Base-by-base conservation (phyloP, 2,888 invertebrate species). In the Caenorhabditis imperialis region DNA sequence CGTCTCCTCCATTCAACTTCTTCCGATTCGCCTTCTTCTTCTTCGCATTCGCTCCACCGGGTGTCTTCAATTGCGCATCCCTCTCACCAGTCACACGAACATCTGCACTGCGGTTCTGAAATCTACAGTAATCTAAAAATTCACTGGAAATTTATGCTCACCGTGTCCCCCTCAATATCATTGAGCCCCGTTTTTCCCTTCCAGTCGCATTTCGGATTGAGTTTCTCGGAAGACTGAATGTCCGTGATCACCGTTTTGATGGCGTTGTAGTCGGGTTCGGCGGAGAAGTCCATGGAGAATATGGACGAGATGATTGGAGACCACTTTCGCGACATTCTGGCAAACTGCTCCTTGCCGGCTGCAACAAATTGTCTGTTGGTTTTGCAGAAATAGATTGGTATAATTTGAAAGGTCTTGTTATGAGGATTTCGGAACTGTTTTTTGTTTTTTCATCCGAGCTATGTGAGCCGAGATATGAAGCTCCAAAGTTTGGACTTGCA, bases 101-200 rank as follows among this genome's bases (percentile, higher is more conserved):
- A 20, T 67, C 67, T 8, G 37, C 23, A 30, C 50, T 57, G 3
- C 57, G 47, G 6, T 57, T 45, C 63, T 65, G 48, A 23, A 65
- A 27, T 22, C 44, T 14, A 20, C n/a, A 30, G 30, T n/a, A 57
- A 12, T 42, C 3, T 7, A 25, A 30, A 40, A 16, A 16, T 33
- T 25, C 16, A 3, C 3, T 47, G 12, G 10, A 47, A 25, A 12
- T 47, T 8, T 10, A 22, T 10, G 1, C 63, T n/a, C 30, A 63
- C 63, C 48, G 65, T 65, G 7, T 65, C 65, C 2, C 65, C 65
- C 1, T 33, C 33, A 35, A 65, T 55, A 33, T 65, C 57, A 20
- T 65, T 57, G 20, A 42, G 14, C 4, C 55, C 55, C 14, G 35
- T 4, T 18, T 50, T 65, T 4, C 55, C 65, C 3, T 40, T 2